A percentile compares a stretch with the other conserved stretches of the same genome.
Conservation (phyloP, 2,113 vertebrate species). For the Lathamus discolor region DNA sequence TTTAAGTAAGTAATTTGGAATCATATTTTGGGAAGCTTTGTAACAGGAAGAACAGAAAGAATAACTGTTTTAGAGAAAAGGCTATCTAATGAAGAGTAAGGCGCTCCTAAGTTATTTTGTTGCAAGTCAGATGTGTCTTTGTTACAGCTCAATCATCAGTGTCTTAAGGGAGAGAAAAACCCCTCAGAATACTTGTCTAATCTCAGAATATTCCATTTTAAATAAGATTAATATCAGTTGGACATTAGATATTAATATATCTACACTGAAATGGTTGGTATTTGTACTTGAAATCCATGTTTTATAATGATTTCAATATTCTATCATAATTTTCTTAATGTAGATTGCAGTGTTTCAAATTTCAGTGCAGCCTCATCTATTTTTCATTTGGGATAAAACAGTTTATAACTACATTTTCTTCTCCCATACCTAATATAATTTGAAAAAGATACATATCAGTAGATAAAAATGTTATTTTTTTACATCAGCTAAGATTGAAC, state of each 20-base stretch:
- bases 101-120: not conserved
- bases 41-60: not conserved
- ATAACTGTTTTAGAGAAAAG: not conserved
- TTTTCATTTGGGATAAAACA: not conserved
- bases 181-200: not conserved
- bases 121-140: not conserved
- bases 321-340: not conserved
- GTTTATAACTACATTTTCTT: not conserved
- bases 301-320: slow-evolving; percentile 4
- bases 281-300: not conserved
- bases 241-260: not conserved
- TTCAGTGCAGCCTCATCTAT: not conserved
- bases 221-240: not conserved
- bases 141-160: not conserved
- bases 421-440: not conserved
- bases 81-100: not conserved
- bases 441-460: not conserved
- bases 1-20: not conserved
- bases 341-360: not conserved
- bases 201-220: not conserved
- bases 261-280: not conserved
- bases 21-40: not conserved
- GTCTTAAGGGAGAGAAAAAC: not conserved
- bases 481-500: not conserved
- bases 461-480: not conserved